Evolutionary conservation across 2,113 vertebrate genomes (phyloP), one percentile per base, ranked within the genome.

Genomic region (Haemorhous mexicanus): DNA sequence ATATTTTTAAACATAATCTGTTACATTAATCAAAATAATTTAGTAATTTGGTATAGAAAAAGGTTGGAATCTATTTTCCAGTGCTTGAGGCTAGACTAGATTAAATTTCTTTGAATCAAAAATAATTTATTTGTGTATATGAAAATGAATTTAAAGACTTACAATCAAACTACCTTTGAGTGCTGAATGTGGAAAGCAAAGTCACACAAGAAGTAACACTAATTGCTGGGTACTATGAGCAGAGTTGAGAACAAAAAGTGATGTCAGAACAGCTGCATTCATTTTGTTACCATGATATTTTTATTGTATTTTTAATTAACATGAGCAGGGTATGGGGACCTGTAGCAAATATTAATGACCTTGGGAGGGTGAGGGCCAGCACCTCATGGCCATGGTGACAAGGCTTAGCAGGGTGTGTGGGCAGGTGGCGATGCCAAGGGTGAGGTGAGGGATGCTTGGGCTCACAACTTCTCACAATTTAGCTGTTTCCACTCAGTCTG

Each of bases 311-410:
- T 87, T 87, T 35, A 50, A 84, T 52, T 61, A 30, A 21, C 2
- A 1, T 19, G 9, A 64, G 26, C 10, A 28, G 23, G 2, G 3
- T 28, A 6, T 46, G 41, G 16, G 28, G 4, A 35, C 23, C 5
- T 77, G 26, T 32, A 64, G 35, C 19, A 56, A 52, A 66, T 21
- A 16, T 46, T 32, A 66, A 26, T 56, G 20, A 21, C 17, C 20
- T 61, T 22, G 13, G 70, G 27, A 66, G 7, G 5, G 1, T 0
- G 11, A 78, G 8, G 22, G 9, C 21, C 17, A 35, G 16, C 2
- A 2, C 11, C 16, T 63, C 5, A 1, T 8, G 6, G 44, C 21
- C 59, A 1, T 4, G 37, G 41, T 84, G 62, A 22, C 37, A 9
- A 26, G 30, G 39, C 12, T 73, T 41, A 47, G 23, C 0, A 18